phyloP scores from a whole-genome alignment of 2,888 invertebrate species.

The Myopa tessellatipennis region DNA sequence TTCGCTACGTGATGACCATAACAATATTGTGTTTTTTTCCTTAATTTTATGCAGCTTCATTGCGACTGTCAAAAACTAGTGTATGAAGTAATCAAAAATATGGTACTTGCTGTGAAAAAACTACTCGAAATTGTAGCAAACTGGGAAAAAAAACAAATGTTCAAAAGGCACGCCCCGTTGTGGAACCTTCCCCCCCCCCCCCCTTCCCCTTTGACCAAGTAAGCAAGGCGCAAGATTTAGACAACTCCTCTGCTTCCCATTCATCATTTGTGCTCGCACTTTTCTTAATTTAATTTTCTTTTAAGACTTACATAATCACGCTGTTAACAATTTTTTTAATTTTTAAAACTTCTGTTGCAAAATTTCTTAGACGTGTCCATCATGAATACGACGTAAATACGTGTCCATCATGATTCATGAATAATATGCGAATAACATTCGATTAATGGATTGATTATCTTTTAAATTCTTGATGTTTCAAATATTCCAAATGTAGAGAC shows the following conservation, averaged over 20 bases:
- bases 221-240: neutral
- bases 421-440: no score
- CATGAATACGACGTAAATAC: no score
- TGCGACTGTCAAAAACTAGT: neutral
- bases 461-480: no score
- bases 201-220: neutral
- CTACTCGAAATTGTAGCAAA: no score
- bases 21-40: neutral
- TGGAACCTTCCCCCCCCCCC: no score
- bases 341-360: neutral
- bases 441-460: no score
- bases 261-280: neutral
- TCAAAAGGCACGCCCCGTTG: slow-evolving; percentile 14
- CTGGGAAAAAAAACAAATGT: neutral
- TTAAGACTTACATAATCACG: neutral
- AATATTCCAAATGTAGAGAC: no score
- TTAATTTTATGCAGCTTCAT: neutral
- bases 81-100: slow-evolving; percentile 14
- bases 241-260: neutral
- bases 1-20: slow-evolving; percentile 41
- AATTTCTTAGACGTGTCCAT: neutral
- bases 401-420: no score
- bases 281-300: neutral
- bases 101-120: neutral
- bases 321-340: no score